Conservation (phyloP, 2,797 vertebrate genomes). For the Acipenser ruthenus region DNA sequence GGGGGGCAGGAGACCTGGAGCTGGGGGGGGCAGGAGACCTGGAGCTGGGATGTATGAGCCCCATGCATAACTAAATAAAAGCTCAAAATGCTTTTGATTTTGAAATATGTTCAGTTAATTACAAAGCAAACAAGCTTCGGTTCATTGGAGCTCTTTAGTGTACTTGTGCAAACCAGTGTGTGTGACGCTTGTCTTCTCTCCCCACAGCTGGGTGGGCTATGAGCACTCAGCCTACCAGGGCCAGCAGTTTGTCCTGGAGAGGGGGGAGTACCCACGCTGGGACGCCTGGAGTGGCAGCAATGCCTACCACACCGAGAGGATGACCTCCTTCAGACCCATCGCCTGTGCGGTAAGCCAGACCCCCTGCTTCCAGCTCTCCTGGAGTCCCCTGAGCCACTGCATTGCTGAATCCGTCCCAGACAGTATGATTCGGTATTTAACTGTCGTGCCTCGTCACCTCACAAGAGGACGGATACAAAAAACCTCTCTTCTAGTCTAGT, state of each 20-base stretch:
- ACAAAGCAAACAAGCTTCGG: too few relatives aligned
- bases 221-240: constrained; percentile 87
- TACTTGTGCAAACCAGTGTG: too few relatives aligned
- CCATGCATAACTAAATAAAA: too few relatives aligned
- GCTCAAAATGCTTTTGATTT: too few relatives aligned
- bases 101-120: too few relatives aligned
- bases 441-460: not conserved
- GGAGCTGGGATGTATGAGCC: too few relatives aligned
- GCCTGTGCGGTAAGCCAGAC: constrained; percentile 72
- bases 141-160: too few relatives aligned
- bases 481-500: not conserved
- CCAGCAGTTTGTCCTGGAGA: constrained; percentile 93
- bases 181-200: not conserved
- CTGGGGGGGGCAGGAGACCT: too few relatives aligned
- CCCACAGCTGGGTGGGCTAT: constrained; percentile 81
- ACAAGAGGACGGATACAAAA: too few relatives aligned
- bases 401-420: too few relatives aligned
- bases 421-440: not conserved
- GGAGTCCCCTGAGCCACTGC: not conserved
- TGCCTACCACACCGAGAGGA: constrained; percentile 78
- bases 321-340: constrained; percentile 89
- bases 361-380: not conserved
- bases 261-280: constrained; percentile 83
- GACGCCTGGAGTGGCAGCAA: constrained; percentile 88
- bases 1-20: too few relatives aligned